Conservation (phyloP, 92 coral and sea anemone species). For the Epizoanthus ramosus region DNA sequence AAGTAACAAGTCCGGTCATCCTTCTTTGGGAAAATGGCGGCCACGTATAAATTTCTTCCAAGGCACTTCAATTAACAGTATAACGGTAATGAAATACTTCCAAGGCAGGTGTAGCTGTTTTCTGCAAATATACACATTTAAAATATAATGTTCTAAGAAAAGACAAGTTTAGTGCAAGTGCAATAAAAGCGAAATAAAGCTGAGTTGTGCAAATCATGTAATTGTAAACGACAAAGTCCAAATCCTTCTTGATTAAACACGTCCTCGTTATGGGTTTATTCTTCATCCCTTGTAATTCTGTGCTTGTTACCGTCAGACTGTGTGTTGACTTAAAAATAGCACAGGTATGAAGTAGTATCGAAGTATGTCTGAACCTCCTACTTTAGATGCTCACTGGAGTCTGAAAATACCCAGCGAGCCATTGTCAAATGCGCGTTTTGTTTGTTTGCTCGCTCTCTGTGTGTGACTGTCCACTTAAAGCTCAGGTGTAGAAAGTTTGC, state of each 20-base stretch:
- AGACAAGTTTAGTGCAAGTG: too few relatives aligned
- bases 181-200: not conserved
- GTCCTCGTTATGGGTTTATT: not conserved
- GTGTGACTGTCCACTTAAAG: not conserved
- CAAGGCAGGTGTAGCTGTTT: not conserved
- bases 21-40: constrained; percentile 8
- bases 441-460: constrained; percentile 6
- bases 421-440: not conserved
- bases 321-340: constrained; percentile 1
- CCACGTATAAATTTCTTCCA: not conserved
- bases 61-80: not conserved
- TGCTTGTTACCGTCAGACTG: not conserved
- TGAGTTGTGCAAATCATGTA: not conserved
- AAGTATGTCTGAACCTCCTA: not conserved
- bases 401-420: not conserved
- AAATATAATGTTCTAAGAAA: too few relatives aligned
- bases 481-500: constrained; percentile 2
- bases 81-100: not conserved
- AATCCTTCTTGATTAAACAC: not conserved
- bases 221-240: not conserved
- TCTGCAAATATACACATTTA: not conserved
- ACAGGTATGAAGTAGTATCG: too few relatives aligned
- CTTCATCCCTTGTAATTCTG: not conserved
- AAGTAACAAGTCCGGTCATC: constrained; percentile 5
- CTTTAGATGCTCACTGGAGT: constrained; percentile 4